Conservation (phyloP, 2,797 vertebrate species). For the Numenius phaeopus region DNA sequence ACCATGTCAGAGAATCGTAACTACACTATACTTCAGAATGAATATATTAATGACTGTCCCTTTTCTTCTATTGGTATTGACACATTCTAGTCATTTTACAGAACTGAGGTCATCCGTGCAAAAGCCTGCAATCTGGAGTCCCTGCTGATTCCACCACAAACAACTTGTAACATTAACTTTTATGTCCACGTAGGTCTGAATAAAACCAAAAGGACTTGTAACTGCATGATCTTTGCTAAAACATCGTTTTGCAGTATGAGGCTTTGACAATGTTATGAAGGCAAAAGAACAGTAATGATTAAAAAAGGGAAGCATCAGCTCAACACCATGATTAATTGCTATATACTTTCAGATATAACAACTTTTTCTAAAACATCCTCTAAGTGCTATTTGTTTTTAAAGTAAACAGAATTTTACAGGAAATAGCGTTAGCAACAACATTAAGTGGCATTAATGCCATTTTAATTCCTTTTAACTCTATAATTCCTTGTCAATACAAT, state of each 20-base stretch:
- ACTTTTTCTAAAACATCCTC: neutral
- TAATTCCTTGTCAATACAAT: neutral
- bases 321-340: neutral
- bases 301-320: neutral
- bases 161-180: neutral
- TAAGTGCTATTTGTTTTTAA: neutral
- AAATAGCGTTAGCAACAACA: neutral
- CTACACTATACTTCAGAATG: neutral
- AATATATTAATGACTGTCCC: neutral
- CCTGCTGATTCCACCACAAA: neutral
- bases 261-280: neutral
- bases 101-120: neutral
- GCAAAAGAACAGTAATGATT: neutral
- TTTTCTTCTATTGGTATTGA: neutral
- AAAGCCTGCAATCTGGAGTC: neutral
- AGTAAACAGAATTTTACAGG: neutral
- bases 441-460: neutral
- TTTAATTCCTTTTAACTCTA: neutral
- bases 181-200: neutral
- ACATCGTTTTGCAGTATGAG: neutral
- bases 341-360: neutral
- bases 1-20: neutral
- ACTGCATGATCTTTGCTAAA: neutral
- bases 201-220: neutral
- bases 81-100: neutral